phyloP scores from a whole-genome alignment of 2,113 vertebrate genomes.

The Oryzias woworae region DNA sequence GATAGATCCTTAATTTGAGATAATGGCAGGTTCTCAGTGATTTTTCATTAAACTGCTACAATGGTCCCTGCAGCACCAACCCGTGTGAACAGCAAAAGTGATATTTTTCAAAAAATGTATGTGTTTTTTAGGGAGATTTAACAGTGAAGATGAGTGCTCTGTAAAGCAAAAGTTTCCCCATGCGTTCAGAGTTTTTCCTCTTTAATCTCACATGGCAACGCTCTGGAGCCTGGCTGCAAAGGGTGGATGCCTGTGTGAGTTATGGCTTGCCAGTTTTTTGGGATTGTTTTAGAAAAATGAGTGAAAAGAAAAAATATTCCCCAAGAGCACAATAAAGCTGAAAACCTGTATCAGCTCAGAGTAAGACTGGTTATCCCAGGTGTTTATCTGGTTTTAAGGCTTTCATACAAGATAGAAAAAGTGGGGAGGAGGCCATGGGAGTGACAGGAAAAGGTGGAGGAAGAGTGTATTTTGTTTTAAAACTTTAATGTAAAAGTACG shows the following conservation, averaged over 20 bases:
- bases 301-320: slow-evolving; percentile 47
- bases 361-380: slow-evolving; percentile 26
- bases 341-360: slow-evolving; percentile 39
- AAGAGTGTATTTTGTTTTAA: slow-evolving; percentile 17
- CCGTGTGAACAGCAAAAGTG: slow-evolving; percentile 1
- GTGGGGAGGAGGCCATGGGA: slow-evolving; percentile 8
- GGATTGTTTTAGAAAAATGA: slow-evolving; percentile 36
- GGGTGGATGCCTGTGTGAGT: slow-evolving; percentile 69
- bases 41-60: slow-evolving; percentile 5
- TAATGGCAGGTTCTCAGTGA: slow-evolving; percentile 4
- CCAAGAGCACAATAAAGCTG: slow-evolving; percentile 50
- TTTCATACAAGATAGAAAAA: slow-evolving; percentile 28
- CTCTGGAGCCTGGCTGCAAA: slow-evolving; percentile 60
- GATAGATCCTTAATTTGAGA: slow-evolving; percentile 16
- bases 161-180: slow-evolving; percentile 49
- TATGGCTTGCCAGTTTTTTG: slow-evolving; percentile 54
- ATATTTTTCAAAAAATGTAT: slow-evolving; percentile 15
- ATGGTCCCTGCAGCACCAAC: background rate
- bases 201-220: slow-evolving; percentile 67
- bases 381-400: slow-evolving; percentile 34
- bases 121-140: slow-evolving; percentile 24
- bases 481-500: slow-evolving; percentile 14
- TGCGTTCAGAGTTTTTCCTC: slow-evolving; percentile 53
- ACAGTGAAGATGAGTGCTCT: slow-evolving; percentile 49
- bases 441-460: slow-evolving; percentile 18